phyloP scores from a whole-genome alignment of 2,797 vertebrate species.

The Takifugu ocellatus region DNA sequence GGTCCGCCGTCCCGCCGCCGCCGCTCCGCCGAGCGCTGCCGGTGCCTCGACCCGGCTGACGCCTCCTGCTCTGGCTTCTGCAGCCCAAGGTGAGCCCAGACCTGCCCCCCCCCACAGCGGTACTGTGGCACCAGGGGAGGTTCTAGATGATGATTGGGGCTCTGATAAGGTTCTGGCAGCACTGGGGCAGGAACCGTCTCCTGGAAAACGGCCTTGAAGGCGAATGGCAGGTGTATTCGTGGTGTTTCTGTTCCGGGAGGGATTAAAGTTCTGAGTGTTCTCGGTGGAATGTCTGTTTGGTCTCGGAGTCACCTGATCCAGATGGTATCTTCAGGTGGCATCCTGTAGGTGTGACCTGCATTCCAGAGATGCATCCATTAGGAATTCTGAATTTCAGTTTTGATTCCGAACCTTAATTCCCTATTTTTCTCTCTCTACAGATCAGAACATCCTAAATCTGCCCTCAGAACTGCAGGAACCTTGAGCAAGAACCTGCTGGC shows the following conservation, averaged over 20 bases:
- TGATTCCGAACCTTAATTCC: not conserved
- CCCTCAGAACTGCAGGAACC: constrained; percentile 8
- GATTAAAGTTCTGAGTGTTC: not conserved
- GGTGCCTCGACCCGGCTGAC: constrained; percentile 75
- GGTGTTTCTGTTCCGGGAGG: not conserved
- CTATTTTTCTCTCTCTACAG: constrained; percentile 51
- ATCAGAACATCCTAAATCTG: constrained; percentile 31
- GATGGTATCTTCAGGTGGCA: constrained; percentile 44
- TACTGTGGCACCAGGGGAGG: constrained; percentile 34
- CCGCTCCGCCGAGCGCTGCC: constrained; percentile 79
- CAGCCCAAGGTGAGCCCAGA: constrained; percentile 63
- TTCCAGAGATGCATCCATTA: not conserved
- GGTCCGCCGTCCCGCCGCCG: constrained; percentile 78
- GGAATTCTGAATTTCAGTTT: constrained; percentile 1
- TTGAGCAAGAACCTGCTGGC: constrained; percentile 36
- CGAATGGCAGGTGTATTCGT: too few relatives aligned
- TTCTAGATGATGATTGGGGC: constrained; percentile 21
- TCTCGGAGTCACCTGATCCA: constrained; percentile 21
- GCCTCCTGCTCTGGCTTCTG: constrained; percentile 82
- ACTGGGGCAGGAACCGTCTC: constrained; percentile 35
- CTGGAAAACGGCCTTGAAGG: not conserved
- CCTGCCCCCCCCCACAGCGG: too few relatives aligned
- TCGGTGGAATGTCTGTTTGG: constrained; percentile 17
- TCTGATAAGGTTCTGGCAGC: constrained; percentile 21
- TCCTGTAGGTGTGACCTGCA: constrained; percentile 9